Conservation (phyloP, 2,797 vertebrate genomes). For the Alauda arvensis region DNA sequence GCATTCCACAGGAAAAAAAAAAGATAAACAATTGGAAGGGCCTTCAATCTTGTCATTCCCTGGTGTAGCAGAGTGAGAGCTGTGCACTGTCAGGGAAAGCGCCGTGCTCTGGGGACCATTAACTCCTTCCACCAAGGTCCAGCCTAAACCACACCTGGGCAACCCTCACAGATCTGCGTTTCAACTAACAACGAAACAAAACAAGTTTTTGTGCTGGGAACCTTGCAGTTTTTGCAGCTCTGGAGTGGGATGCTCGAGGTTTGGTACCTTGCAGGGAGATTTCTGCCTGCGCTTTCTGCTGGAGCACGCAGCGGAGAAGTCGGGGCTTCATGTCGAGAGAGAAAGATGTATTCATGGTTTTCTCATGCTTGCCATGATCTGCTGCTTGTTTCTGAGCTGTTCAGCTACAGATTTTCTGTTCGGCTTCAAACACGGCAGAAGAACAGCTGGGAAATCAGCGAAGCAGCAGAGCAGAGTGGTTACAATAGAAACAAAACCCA, state of each 20-base stretch:
- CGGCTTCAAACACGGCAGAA: constrained; percentile 32
- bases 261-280: background rate
- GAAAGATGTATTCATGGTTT: constrained; percentile 20
- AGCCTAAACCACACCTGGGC: background rate
- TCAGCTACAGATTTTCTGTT: constrained; percentile 30
- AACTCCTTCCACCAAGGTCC: background rate
- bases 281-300: fast-evolving
- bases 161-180: fast-evolving
- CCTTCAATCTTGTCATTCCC: constrained; percentile 33
- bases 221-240: background rate
- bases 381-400: constrained; percentile 33
- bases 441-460: constrained; percentile 68
- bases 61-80: background rate
- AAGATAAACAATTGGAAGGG: background rate
- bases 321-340: background rate
- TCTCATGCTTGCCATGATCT: constrained; percentile 20
- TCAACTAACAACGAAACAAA: background rate
- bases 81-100: background rate
- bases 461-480: constrained; percentile 66
- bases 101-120: background rate
- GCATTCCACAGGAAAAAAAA: background rate
- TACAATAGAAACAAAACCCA: constrained; percentile 49
- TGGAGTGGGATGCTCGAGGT: background rate
- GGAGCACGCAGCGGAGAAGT: background rate
- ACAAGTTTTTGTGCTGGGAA: background rate